Evolutionary conservation across 1,140 invertebrate genomes (phyloP).

Genomic region (Anoplophora glabripennis): DNA sequence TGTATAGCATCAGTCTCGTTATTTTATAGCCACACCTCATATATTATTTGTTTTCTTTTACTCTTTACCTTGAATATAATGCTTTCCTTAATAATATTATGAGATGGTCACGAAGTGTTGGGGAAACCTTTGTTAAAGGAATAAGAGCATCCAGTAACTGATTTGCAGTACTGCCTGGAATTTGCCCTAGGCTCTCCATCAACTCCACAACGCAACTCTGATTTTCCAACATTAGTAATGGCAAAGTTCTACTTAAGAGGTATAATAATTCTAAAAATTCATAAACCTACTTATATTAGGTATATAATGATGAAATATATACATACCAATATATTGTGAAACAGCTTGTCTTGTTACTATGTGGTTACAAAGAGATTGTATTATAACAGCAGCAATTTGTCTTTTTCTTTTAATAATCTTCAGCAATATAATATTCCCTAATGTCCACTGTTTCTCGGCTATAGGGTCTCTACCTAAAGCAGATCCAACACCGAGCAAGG

Average conservation of each 20-base stretch:
- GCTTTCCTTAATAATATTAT: conserved; percentile 58
- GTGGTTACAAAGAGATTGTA: conserved; percentile 51
- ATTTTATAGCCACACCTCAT: no score
- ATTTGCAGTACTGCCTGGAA: conserved; percentile 48
- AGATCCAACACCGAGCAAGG: conserved; percentile 49
- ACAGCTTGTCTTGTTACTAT: conserved; percentile 49
- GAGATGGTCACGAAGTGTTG: conserved; percentile 52
- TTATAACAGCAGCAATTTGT: conserved; percentile 49
- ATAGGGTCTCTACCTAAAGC: conserved; percentile 39
- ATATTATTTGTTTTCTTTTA: not conserved
- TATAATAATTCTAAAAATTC: conserved; percentile 54
- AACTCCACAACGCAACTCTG: conserved; percentile 50
- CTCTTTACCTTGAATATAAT: conserved; percentile 52
- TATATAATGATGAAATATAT: not conserved
- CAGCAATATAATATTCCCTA: conserved; percentile 53
- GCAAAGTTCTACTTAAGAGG: conserved; percentile 50
- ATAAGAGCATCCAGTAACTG: conserved; percentile 53
- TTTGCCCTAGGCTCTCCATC: conserved; percentile 51
- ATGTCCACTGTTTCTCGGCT: conserved; percentile 47
- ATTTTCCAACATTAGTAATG: conserved; percentile 52
- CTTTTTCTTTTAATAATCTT: conserved; percentile 53
- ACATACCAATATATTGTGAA: conserved; percentile 54
- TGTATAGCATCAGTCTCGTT: no score
- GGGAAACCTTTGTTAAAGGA: conserved; percentile 51
- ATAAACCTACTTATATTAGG: not conserved